Base-by-base conservation (phyloP, 2,797 vertebrate genomes). In the Falco berigora region DNA sequence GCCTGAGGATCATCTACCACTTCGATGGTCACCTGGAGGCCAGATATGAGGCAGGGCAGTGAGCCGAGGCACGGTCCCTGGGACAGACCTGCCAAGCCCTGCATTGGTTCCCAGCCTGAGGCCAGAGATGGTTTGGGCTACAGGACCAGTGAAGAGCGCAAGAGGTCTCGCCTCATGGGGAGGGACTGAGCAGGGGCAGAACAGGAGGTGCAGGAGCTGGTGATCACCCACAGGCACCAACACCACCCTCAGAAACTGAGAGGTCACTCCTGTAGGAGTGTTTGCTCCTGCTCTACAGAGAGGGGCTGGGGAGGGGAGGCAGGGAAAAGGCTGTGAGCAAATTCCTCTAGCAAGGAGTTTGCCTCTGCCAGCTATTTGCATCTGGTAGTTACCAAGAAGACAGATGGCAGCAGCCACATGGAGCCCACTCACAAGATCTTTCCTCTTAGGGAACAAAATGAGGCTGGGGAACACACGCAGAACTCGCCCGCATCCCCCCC, bases 11-110 rank as follows among this genome's bases (percentile, higher is more conserved):
- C 97, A 32, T 98, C 98, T 66, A 98, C 98, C 58, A 99, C 99
- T 97, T 99, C 98, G 1, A 99, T 99, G 90, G 98, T 99, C 62
- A 99, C 99, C 99, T 99, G 96, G 74, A 66, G 27, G 68, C 59
- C 71, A 96, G 64, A 86, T 7, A 49, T 2, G 36, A 88, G 55
- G 66, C 67, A 25, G 9, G 28, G 38, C n/a, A 56, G 72, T 68
- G 69, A 97, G 80, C 46, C 1, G 6, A 44, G 69, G 30, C 47
- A 88, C 63, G 77, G 89, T 38, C 28, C 18, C 30, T 44, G 34
- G 40, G 22, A 59, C 62, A 62, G 68, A 44, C 20, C 40, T 52
- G 49, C 17, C 27, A 84, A 56, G 23, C 21, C 46, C 40, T 3
- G 19, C 46, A 30, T 58, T n/a, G 20, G 10, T 22, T 84, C 36